These are phyloP conservation scores for Trichacis sp. DNA, from an alignment of 2,888 invertebrate species.

Conservation along the genomic window DNA sequence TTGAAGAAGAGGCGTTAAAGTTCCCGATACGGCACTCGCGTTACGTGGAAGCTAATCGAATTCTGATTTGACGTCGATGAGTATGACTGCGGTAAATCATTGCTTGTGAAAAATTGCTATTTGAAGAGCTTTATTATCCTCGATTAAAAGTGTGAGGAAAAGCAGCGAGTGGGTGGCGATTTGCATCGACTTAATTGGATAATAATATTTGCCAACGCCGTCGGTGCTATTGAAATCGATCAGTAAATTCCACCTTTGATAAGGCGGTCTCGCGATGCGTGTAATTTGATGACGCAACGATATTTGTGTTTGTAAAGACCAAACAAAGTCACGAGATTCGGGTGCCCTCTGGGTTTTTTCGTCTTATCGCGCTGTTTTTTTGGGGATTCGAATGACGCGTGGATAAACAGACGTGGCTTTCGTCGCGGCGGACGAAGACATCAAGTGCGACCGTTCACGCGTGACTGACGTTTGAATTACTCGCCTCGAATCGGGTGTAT, in stretches of 20 bases:
- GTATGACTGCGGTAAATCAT: constrained; percentile 35
- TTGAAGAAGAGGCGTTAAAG: constrained; percentile 21
- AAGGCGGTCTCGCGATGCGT: neutral
- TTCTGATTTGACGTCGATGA: constrained; percentile 42
- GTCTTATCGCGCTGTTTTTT: neutral
- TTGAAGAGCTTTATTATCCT: neutral
- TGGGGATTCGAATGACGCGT: neutral
- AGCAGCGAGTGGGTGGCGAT: neutral
- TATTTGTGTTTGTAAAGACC: too few relatives aligned
- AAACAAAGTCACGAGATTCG: neutral
- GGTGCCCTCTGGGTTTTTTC: neutral
- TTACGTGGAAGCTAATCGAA: constrained; percentile 42
- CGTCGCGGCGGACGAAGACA: constrained; percentile 30
- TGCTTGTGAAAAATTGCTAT: constrained; percentile 1
- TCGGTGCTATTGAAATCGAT: neutral
- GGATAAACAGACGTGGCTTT: neutral
- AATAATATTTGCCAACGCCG: neutral
- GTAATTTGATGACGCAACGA: neutral
- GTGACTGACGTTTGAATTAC: constrained; percentile 62
- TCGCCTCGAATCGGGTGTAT: constrained; percentile 46
- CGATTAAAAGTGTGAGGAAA: constrained; percentile 1
- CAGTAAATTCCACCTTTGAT: neutral
- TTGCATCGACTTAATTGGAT: neutral
- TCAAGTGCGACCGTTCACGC: constrained; percentile 53
- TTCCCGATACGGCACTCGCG: constrained; percentile 22